A percentile compares a stretch with the other conserved stretches of the same genome.
Conservation (phyloP, 2,888 invertebrate species). For the Phalera bucephala region DNA sequence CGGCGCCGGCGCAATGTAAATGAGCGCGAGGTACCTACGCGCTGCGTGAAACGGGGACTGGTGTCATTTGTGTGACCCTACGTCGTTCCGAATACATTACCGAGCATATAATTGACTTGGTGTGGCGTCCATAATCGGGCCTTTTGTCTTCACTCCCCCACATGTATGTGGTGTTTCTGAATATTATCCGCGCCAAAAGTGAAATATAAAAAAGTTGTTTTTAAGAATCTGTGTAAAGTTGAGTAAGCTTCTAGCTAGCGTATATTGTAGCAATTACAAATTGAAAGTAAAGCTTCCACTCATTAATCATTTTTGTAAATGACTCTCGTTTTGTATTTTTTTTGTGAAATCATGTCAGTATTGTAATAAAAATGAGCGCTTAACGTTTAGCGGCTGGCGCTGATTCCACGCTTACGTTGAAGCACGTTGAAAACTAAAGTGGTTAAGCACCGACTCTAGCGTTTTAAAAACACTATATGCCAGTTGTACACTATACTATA, state of each 20-base stretch:
- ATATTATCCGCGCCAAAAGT: not conserved
- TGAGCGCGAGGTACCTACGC: slow-evolving; percentile 28
- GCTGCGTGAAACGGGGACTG: slow-evolving; percentile 41
- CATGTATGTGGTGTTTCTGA: not conserved
- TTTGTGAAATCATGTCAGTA: too few relatives aligned
- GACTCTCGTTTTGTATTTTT: too few relatives aligned
- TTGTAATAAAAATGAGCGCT: too few relatives aligned
- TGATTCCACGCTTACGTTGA: too few relatives aligned
- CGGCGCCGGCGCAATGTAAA: slow-evolving; percentile 44
- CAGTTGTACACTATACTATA: too few relatives aligned
- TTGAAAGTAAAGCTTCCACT: not conserved
- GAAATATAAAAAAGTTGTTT: not conserved
- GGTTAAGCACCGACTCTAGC: too few relatives aligned
- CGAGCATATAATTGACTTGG: slow-evolving; percentile 50
- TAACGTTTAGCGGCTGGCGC: too few relatives aligned
- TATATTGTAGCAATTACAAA: too few relatives aligned
- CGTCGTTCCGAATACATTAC: slow-evolving; percentile 67
- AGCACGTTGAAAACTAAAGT: too few relatives aligned
- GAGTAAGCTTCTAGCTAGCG: not conserved
- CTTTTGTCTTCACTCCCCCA: slow-evolving; percentile 2
- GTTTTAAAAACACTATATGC: too few relatives aligned
- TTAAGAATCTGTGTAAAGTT: not conserved
- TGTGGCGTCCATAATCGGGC: slow-evolving; percentile 32
- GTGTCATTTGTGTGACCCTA: slow-evolving; percentile 64
- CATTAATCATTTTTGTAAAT: too few relatives aligned